Evolutionary conservation across 2,888 invertebrate species (phyloP), one percentile per base, ranked within the genome.

Genomic region (Platynereis dumerilii): DNA sequence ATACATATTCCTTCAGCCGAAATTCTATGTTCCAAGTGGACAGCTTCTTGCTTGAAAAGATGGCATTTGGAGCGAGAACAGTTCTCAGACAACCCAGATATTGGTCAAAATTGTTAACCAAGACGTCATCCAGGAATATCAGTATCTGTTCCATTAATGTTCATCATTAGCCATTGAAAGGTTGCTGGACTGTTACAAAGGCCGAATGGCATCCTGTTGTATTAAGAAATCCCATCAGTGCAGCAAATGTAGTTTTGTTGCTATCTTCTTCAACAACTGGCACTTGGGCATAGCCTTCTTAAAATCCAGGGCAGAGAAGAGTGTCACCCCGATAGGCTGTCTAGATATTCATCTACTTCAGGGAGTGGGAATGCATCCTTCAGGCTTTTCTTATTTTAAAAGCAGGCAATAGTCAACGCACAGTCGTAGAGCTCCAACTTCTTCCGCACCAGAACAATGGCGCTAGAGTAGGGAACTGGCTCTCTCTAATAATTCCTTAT

Each of bases 141-240:
- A 59, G 48, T 20, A 48, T 55, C 20, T 15, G 17, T 7, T 20
- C 55, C 24, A 7, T 29, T 29, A n/a, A 26, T 20, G 17, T 2
- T 24, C 26, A 55, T 27, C 26, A 55, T 55, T n/a, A 62, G 20
- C 24, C 45, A 12, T 42, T 44, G 55, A 27, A 56, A 62, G 10
- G 62, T 42, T 2, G 42, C 44, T 7, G 62, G 62, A 24, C 34
- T 27, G 45, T 55, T 56, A 27, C 28, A 28, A 2, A 39, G 39
- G 10, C 62, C 62, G 17, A 62, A 55, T 10, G 62, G 57, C 62
- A 57, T 56, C 17, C 42, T 24, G 17, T 34, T 58, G 26, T 22
- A 62, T n/a, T 55, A 42, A 39, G 57, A 3, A 55, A 26, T 7
- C 55, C 44, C 15, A 29, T 20, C 7, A 17, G 54, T 2, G 42